A percentile compares a stretch with the other conserved stretches of the same genome.
These are phyloP conservation scores for Phylloscopus whistleri DNA, from an alignment of 2,113 vertebrate genomes.

Conservation along the genomic window DNA sequence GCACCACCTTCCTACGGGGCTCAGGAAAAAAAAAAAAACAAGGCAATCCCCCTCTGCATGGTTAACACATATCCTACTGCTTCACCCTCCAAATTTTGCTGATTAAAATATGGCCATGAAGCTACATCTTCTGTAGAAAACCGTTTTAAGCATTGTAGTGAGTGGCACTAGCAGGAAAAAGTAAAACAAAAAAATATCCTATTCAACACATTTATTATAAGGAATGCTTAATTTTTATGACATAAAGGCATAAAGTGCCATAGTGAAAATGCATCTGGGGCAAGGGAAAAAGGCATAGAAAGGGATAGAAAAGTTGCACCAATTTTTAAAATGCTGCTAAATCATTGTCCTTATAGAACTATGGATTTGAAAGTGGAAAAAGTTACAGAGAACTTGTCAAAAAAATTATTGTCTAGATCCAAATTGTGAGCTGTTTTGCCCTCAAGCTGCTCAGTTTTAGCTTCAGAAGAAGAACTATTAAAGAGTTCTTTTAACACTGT, in stretches of 20 bases:
- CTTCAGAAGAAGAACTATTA: neutral
- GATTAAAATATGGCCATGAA: neutral
- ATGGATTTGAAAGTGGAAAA: neutral
- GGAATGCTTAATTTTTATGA: neutral
- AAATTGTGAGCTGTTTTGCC: neutral
- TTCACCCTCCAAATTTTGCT: neutral
- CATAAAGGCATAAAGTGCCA: neutral
- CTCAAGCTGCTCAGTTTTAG: neutral
- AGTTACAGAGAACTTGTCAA: neutral
- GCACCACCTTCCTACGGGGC: rapidly evolving
- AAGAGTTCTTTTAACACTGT: neutral
- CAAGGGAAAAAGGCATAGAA: neutral
- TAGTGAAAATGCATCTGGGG: neutral
- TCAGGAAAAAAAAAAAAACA: neutral
- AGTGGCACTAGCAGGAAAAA: neutral
- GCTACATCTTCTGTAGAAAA: neutral
- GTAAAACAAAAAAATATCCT: too few relatives aligned
- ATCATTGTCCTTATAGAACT: neutral
- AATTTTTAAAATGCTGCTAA: neutral
- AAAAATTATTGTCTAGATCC: neutral
- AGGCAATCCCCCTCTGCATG: neutral
- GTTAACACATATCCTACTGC: neutral
- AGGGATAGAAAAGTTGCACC: neutral
- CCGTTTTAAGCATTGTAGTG: neutral
- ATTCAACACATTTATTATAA: neutral